Evolutionary conservation across 2,888 invertebrate genomes (phyloP).

Genomic region (Acleris sparsana): DNA sequence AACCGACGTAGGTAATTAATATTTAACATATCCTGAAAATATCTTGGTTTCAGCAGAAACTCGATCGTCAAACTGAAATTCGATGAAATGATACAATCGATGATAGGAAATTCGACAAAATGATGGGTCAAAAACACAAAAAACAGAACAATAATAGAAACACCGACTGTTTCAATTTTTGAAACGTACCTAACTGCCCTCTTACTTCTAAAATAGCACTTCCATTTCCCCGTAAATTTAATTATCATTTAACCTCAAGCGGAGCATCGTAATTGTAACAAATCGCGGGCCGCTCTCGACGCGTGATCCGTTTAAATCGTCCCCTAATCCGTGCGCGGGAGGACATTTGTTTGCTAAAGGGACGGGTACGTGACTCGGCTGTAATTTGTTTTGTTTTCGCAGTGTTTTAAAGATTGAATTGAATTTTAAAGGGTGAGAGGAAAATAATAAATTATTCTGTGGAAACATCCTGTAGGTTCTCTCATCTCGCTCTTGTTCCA

Average conservation of each 20-base stretch:
- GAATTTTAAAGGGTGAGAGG: not conserved
- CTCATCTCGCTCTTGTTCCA: too few relatives aligned
- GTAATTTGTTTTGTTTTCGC: slow-evolving; percentile 27
- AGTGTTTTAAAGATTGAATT: slow-evolving; percentile 4
- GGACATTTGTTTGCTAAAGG: slow-evolving; percentile 77
- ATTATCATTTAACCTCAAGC: slow-evolving; percentile 10
- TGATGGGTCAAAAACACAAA: too few relatives aligned
- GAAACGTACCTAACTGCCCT: not conserved
- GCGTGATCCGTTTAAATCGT: slow-evolving; percentile 68
- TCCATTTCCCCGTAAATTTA: slow-evolving; percentile 1
- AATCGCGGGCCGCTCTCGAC: slow-evolving; percentile 58
- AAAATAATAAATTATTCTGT: too few relatives aligned
- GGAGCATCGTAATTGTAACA: slow-evolving; percentile 44
- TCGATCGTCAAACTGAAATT: too few relatives aligned
- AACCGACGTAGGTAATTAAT: too few relatives aligned
- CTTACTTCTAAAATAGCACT: not conserved
- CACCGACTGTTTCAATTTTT: not conserved
- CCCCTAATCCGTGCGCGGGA: slow-evolving; percentile 57
- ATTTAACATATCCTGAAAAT: too few relatives aligned
- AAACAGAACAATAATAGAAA: too few relatives aligned
- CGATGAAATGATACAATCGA: too few relatives aligned
- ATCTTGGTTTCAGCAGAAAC: too few relatives aligned
- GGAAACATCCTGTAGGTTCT: too few relatives aligned
- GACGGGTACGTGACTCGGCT: slow-evolving; percentile 71
- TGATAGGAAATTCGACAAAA: too few relatives aligned